These are phyloP conservation scores for Heliconius hermathena DNA, from an alignment of 1,140 invertebrate species.

Conservation along the genomic window DNA sequence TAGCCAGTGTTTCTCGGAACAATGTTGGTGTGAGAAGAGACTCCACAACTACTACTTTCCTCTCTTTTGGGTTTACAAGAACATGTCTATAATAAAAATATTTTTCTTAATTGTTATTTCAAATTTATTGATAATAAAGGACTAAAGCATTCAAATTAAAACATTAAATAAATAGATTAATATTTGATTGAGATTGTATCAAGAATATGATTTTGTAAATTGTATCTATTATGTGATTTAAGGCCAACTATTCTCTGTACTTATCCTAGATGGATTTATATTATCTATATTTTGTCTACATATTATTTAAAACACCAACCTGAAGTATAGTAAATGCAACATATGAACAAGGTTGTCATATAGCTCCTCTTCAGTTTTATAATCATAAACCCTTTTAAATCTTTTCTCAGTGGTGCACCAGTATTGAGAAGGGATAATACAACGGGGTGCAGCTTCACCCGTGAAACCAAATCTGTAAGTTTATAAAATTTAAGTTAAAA, in stretches of 20 bases:
- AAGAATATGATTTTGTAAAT: too few species aligned
- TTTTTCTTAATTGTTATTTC: too few species aligned
- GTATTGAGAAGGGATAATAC: slow-evolving; percentile 92
- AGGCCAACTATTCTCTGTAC: too few species aligned
- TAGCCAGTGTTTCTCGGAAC: slow-evolving; percentile 93
- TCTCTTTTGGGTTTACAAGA: slow-evolving; percentile 95
- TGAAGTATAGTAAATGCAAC: slow-evolving; percentile 93
- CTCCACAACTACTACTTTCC: slow-evolving; percentile 94
- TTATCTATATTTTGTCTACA: too few species aligned
- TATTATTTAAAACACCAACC: slow-evolving; percentile 77
- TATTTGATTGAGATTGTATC: too few species aligned
- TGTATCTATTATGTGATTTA: too few species aligned
- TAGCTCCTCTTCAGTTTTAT: slow-evolving; percentile 87
- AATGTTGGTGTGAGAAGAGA: slow-evolving; percentile 91
- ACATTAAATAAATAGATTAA: too few species aligned
- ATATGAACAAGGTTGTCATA: slow-evolving; percentile 94
- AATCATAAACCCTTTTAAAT: slow-evolving; percentile 87
- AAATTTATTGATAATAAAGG: too few species aligned
- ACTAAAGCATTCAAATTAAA: too few species aligned
- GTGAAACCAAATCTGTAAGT: slow-evolving; percentile 92
- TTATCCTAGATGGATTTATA: too few species aligned
- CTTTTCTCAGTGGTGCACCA: slow-evolving; percentile 85
- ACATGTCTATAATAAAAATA: slow-evolving; percentile 85
- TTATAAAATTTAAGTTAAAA: not conserved
- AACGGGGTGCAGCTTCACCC: slow-evolving; percentile 92